A percentile compares a stretch with the other conserved stretches of the same genome.
phyloP scores from a whole-genome alignment of 2,113 vertebrate genomes.

The Tetrax tetrax region DNA sequence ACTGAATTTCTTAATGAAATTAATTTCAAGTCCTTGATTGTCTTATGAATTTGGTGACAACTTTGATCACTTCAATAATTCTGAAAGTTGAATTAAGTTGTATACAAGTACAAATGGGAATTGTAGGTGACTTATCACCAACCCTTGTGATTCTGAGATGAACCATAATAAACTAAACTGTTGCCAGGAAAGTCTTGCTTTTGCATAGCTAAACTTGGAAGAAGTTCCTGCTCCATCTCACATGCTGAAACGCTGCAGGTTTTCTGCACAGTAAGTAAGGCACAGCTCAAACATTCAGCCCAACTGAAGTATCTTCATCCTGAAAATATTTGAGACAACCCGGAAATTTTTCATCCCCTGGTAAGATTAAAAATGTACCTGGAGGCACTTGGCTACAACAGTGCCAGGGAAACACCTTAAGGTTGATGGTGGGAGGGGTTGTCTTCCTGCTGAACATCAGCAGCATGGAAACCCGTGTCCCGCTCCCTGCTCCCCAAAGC shows the following conservation, averaged over 20 bases:
- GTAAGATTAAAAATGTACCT: neutral
- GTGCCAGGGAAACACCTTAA: rapidly evolving
- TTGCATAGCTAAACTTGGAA: neutral
- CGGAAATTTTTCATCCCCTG: neutral
- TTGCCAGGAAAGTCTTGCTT: neutral
- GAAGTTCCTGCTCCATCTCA: neutral
- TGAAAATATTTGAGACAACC: neutral
- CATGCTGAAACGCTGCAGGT: neutral
- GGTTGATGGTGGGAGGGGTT: neutral
- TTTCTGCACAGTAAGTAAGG: neutral
- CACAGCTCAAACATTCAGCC: neutral
- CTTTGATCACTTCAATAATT: neutral
- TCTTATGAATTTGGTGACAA: neutral
- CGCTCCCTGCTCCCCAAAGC: neutral
- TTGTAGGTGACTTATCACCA: neutral
- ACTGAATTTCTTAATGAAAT: neutral
- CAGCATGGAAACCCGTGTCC: neutral
- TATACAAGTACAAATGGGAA: neutral
- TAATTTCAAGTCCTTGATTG: neutral
- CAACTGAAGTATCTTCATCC: neutral
- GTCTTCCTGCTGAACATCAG: neutral
- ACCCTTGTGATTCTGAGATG: neutral
- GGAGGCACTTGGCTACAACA: neutral
- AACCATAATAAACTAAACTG: neutral
- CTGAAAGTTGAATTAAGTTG: neutral